Evolutionary conservation across 2,797 vertebrate genomes (phyloP).

Genomic region (Ctenosaura bakeri): DNA sequence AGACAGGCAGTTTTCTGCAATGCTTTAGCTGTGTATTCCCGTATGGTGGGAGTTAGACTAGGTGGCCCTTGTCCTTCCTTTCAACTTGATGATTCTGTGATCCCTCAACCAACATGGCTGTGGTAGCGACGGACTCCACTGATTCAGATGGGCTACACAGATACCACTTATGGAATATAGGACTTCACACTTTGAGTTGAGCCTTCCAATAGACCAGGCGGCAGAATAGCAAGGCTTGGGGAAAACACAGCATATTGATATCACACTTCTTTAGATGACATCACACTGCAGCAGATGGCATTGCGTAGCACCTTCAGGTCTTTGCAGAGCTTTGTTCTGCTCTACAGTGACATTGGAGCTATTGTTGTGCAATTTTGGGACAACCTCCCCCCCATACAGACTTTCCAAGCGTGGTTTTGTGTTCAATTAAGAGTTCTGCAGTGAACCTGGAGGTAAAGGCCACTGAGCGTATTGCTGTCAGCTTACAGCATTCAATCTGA

Average conservation of each 20-base stretch:
- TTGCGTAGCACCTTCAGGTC: not conserved
- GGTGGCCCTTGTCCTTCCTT: no score
- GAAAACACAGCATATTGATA: not conserved
- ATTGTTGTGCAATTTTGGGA: not conserved
- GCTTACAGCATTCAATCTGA: slow-evolving; percentile 29
- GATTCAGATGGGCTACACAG: no score
- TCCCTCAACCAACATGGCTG: no score
- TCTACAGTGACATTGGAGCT: not conserved
- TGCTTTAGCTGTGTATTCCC: no score
- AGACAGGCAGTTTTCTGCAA: no score
- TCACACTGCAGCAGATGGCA: not conserved
- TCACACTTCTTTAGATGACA: not conserved
- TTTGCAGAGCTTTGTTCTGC: not conserved
- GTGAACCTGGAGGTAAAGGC: slow-evolving; percentile 15
- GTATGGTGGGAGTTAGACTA: no score
- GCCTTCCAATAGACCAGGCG: not conserved
- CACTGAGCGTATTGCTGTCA: slow-evolving; percentile 10
- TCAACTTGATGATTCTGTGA: no score
- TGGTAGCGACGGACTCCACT: no score
- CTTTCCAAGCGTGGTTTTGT: not conserved
- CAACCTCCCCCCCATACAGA: not conserved
- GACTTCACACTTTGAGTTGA: not conserved
- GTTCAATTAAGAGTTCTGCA: not conserved
- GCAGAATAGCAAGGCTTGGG: not conserved
- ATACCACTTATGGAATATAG: no score